Percentiles rank a stretch among this genome's conserved stretches.
Conservation (phyloP, 2,113 vertebrate genomes). For the Thomomys bottae region DNA sequence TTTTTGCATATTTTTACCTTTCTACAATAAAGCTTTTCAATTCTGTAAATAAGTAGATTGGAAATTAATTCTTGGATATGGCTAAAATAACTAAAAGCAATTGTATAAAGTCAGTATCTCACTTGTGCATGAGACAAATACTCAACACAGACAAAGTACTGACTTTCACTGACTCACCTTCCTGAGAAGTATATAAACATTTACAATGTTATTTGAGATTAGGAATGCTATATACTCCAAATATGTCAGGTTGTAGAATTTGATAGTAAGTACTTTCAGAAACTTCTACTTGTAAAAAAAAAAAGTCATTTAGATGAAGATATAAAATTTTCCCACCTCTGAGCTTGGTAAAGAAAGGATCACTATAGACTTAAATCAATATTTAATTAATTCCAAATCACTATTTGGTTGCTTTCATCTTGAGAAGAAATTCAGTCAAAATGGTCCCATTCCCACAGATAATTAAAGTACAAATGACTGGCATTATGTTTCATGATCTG, state of each 20-base stretch:
- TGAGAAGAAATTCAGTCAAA: constrained; percentile 34
- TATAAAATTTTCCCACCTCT: constrained; percentile 10
- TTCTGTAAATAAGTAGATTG: not conserved
- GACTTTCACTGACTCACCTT: not conserved
- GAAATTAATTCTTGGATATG: constrained; percentile 13
- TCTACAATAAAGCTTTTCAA: not conserved
- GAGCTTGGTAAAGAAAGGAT: not conserved
- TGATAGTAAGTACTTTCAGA: not conserved
- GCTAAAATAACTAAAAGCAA: constrained; percentile 5
- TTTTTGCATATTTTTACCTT: constrained; percentile 24
- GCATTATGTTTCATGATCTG: not conserved
- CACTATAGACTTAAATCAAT: constrained; percentile 18
- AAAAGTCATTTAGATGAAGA: not conserved
- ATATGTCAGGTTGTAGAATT: not conserved
- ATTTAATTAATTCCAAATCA: constrained; percentile 35
- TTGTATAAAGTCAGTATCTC: not conserved
- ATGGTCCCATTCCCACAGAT: not conserved
- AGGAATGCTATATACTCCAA: not conserved
- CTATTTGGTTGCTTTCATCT: constrained; percentile 8
- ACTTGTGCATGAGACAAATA: not conserved
- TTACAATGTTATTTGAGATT: not conserved
- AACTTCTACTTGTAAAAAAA: not conserved
- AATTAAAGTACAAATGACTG: not conserved
- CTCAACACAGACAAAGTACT: not conserved
- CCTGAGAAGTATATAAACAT: constrained; percentile 9